Percentiles rank a stretch among this genome's conserved stretches.
These are phyloP conservation scores for Abrostola tripartita DNA, from an alignment of 2,888 invertebrate genomes.

Conservation along the genomic window DNA sequence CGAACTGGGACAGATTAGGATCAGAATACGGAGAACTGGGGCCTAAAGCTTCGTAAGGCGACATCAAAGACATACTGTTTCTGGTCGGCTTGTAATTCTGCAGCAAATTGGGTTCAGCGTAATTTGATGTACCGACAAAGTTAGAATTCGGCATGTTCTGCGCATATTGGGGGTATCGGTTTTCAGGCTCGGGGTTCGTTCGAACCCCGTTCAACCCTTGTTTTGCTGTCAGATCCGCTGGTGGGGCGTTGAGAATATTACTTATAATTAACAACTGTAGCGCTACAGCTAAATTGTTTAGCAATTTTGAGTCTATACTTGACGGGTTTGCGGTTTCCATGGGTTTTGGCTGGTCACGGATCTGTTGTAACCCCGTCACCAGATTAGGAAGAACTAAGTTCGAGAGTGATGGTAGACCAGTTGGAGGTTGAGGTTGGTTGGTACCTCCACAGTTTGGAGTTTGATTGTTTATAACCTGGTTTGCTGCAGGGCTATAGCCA, in stretches of 20 bases:
- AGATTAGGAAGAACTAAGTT: conserved; percentile 35
- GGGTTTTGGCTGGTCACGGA: neutral
- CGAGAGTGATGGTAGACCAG: conserved; percentile 29
- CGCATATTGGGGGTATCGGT: conserved; percentile 23
- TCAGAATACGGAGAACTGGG: conserved; percentile 58
- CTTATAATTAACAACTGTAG: conserved; percentile 76
- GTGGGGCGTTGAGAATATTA: conserved; percentile 71
- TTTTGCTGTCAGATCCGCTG: conserved; percentile 5
- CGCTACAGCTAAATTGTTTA: conserved; percentile 81
- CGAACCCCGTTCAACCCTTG: conserved; percentile 10
- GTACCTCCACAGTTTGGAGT: neutral
- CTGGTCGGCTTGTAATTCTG: conserved; percentile 48
- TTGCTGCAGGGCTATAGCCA: neutral
- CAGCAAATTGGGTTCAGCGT: conserved; percentile 22
- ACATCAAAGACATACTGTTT: conserved; percentile 64
- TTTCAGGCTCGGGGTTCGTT: conserved; percentile 2
- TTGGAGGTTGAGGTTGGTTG: conserved; percentile 16
- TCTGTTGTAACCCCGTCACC: conserved; percentile 2
- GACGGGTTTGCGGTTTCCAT: conserved; percentile 8
- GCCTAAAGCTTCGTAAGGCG: conserved; percentile 70
- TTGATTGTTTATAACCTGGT: neutral
- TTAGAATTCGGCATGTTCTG: conserved; percentile 51
- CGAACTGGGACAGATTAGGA: conserved; percentile 45
- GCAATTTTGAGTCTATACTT: conserved; percentile 66
- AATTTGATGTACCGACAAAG: conserved; percentile 43